Percentiles rank a stretch among this genome's conserved stretches.
Conservation (phyloP, 2,797 vertebrate species). For the Pteropus rufus region DNA sequence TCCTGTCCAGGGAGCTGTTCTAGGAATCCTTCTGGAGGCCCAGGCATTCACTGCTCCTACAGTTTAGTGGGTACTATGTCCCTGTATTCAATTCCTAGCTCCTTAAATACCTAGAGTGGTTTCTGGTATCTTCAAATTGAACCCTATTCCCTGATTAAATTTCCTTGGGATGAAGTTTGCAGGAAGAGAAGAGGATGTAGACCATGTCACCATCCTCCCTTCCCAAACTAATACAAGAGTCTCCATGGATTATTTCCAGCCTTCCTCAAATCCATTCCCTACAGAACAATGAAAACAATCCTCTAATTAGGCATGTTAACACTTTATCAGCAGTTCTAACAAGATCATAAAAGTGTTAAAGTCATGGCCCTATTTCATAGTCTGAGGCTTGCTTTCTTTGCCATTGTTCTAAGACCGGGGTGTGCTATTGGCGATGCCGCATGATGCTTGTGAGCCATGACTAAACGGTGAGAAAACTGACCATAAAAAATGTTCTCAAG, state of each 20-base stretch:
- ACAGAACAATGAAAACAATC: background rate
- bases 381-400: background rate
- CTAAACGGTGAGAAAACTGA: background rate
- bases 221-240: background rate
- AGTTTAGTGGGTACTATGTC: background rate
- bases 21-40: background rate
- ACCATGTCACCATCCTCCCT: too few species aligned
- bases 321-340: background rate
- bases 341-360: background rate
- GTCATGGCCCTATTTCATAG: background rate
- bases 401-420: background rate
- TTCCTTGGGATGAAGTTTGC: background rate
- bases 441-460: background rate
- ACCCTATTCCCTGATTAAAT: background rate
- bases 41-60: background rate
- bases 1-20: background rate
- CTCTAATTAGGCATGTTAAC: background rate
- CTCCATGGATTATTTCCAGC: background rate
- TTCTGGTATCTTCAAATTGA: background rate
- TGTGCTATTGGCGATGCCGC: background rate
- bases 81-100: background rate
- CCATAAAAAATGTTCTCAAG: background rate
- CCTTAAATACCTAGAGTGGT: background rate
- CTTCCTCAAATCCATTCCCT: background rate
- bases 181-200: background rate